Percentiles rank a stretch among this genome's conserved stretches.
Conservation (phyloP, 2,888 invertebrate species). For the Melipona beecheii region DNA sequence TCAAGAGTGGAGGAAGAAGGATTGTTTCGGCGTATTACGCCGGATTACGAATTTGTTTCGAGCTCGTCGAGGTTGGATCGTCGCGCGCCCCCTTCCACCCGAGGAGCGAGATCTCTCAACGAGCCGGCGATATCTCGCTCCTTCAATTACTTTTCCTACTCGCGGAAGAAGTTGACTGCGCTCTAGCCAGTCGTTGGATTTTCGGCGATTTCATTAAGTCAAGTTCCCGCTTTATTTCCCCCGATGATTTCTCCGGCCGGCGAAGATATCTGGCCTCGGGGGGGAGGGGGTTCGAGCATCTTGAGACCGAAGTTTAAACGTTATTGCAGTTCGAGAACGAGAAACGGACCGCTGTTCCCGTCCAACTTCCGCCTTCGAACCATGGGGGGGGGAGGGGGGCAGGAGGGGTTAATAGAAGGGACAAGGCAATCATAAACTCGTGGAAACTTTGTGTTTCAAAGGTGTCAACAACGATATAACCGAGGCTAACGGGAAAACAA, state of each 20-base stretch:
- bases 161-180: background rate
- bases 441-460: constrained; percentile 65
- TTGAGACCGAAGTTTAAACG: constrained; percentile 58
- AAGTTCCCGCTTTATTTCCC: constrained; percentile 40
- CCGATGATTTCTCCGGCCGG: constrained; percentile 8
- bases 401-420: constrained; percentile 27
- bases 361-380: background rate
- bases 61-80: background rate
- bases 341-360: constrained; percentile 24
- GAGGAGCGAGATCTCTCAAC: background rate
- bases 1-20: background rate
- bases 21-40: constrained; percentile 26
- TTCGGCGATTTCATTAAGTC: constrained; percentile 34
- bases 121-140: background rate
- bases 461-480: constrained; percentile 58
- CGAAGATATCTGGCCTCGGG: constrained; percentile 1
- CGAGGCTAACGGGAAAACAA: constrained; percentile 56
- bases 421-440: constrained; percentile 51
- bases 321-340: constrained; percentile 30
- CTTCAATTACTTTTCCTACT: background rate
- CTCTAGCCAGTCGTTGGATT: background rate
- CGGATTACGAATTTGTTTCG: constrained; percentile 45
- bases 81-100: background rate
- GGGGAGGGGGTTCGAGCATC: constrained; percentile 10
- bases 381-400: background rate